Percentiles rank a stretch among this genome's conserved stretches.
Conservation (phyloP, 1,140 invertebrate genomes). For the Alviniconcha marisindica region DNA sequence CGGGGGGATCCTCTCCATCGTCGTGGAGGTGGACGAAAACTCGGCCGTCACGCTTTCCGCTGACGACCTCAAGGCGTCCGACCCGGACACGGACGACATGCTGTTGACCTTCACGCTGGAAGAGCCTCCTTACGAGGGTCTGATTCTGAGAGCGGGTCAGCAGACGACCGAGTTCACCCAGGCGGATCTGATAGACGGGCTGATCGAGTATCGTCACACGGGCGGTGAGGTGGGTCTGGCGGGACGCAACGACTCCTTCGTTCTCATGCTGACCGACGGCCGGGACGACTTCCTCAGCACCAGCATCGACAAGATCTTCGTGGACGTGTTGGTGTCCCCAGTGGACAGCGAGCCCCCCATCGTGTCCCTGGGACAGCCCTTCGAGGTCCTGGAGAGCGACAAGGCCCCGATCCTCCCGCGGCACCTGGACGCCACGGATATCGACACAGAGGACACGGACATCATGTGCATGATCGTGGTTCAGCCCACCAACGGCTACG, state of each 20-base stretch:
- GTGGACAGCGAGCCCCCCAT: conserved; percentile 71
- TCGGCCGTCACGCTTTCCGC: conserved; percentile 55
- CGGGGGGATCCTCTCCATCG: conserved; percentile 60
- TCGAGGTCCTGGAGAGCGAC: conserved; percentile 73
- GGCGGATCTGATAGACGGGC: conserved; percentile 65
- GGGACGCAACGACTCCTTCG: conserved; percentile 68
- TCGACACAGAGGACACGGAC: conserved; percentile 71
- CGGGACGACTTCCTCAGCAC: conserved; percentile 68
- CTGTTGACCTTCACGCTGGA: conserved; percentile 70
- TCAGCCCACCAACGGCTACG: conserved; percentile 74
- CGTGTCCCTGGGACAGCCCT: conserved; percentile 55
- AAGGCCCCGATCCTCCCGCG: conserved; percentile 65
- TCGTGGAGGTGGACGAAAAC: conserved; percentile 68
- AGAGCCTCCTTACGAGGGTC: conserved; percentile 65
- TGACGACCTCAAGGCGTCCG: conserved; percentile 68
- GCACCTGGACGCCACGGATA: conserved; percentile 73
- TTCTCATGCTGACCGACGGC: conserved; percentile 69
- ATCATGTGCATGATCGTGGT: conserved; percentile 73
- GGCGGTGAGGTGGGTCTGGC: conserved; percentile 71
- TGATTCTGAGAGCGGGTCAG: conserved; percentile 61
- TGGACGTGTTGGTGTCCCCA: conserved; percentile 70
- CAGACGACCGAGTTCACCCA: conserved; percentile 70
- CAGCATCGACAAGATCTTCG: conserved; percentile 66
- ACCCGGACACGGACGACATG: conserved; percentile 70
- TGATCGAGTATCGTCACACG: conserved; percentile 71